Evolutionary conservation across 2,888 invertebrate species (phyloP).

Genomic region (Ceraclea dissimilis): DNA sequence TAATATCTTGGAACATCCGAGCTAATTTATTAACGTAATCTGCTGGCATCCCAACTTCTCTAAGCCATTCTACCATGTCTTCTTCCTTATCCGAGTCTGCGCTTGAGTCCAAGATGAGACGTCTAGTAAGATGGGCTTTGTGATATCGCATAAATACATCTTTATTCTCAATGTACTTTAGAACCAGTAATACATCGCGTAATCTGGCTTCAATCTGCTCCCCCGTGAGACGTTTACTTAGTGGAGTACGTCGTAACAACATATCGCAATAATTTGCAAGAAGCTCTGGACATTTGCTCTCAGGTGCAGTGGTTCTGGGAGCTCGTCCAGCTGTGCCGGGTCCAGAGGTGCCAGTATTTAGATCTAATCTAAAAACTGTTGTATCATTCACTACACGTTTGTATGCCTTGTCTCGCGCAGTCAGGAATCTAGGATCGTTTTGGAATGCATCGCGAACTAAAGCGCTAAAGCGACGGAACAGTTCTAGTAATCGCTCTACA

Average conservation of each 20-base stretch:
- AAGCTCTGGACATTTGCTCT: conserved; percentile 97
- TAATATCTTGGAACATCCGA: conserved; percentile 97
- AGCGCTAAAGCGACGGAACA: conserved; percentile 87
- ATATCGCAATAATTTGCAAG: conserved; percentile 99
- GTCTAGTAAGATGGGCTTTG: conserved; percentile 93
- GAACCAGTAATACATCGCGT: conserved; percentile 86
- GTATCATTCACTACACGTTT: conserved; percentile 97
- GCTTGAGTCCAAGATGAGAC: conserved; percentile 92
- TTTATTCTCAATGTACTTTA: conserved; percentile 99
- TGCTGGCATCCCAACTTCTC: conserved; percentile 99
- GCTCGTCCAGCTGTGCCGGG: conserved; percentile 56
- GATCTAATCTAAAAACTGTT: conserved; percentile 73
- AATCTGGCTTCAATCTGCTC: conserved; percentile 95
- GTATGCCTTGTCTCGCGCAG: conserved; percentile 96
- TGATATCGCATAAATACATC: conserved; percentile 99
- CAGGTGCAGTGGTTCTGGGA: conserved; percentile 68
- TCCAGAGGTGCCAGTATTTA: conserved; percentile 54
- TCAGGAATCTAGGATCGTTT: conserved; percentile 95
- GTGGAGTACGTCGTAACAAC: conserved; percentile 89
- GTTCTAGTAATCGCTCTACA: conserved; percentile 86
- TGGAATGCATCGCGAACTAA: conserved; percentile 91
- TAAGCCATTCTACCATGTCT: conserved; percentile 96
- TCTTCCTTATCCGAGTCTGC: conserved; percentile 99
- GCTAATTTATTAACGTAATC: conserved; percentile 98
- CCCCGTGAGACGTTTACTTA: conserved; percentile 91